Evolutionary conservation across 2,888 invertebrate genomes (phyloP).

Genomic region (Diachrysia chrysitis): DNA sequence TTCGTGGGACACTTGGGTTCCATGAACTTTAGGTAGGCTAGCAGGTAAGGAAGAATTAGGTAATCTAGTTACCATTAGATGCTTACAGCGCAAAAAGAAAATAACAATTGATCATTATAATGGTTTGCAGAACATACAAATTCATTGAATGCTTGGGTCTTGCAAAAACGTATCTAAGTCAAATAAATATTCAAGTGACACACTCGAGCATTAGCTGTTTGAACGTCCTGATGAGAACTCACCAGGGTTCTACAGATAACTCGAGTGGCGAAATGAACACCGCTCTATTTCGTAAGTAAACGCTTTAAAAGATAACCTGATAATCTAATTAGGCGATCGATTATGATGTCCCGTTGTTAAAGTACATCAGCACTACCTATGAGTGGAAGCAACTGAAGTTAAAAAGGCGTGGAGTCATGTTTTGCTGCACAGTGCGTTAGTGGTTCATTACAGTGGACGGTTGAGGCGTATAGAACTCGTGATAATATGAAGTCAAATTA

Average conservation of each 20-base stretch:
- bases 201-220: constrained; percentile 39
- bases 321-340: constrained; percentile 82
- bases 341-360: constrained; percentile 69
- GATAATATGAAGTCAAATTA: constrained; percentile 35
- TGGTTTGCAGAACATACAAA: no score
- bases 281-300: constrained; percentile 73
- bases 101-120: no score
- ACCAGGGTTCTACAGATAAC: constrained; percentile 72
- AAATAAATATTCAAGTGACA: constrained; percentile 4
- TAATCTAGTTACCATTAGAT: no score
- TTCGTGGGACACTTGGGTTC: no score
- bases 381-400: constrained; percentile 48
- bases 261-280: constrained; percentile 63
- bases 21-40: no score
- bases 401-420: constrained; percentile 59
- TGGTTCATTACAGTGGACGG: constrained; percentile 48
- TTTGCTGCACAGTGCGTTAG: constrained; percentile 53
- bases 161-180: neutral
- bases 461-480: constrained; percentile 17
- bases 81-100: no score
- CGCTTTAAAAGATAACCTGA: constrained; percentile 68
- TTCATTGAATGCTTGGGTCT: neutral
- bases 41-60: no score
- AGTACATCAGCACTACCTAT: constrained; percentile 20
- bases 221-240: constrained; percentile 64